A percentile compares a stretch with the other conserved stretches of the same genome.
phyloP scores from a whole-genome alignment of 1,140 invertebrate species.

The Tetramorium parvispinum region DNA sequence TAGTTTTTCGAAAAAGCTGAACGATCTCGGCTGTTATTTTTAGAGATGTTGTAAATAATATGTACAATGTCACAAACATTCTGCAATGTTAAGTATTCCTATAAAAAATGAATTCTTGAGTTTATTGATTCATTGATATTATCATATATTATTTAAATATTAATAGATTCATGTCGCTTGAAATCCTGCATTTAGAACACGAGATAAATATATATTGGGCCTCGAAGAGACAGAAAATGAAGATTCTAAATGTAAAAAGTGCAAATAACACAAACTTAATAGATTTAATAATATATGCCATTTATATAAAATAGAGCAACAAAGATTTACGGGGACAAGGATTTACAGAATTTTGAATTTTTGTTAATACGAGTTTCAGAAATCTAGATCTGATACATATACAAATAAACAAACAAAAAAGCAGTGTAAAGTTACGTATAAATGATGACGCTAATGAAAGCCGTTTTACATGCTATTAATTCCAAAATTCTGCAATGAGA shows the following conservation, averaged over 20 bases:
- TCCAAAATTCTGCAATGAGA: background rate
- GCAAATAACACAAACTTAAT: too few relatives aligned
- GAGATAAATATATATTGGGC: too few relatives aligned
- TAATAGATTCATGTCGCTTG: too few relatives aligned
- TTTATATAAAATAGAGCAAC: background rate
- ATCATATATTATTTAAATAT: background rate
- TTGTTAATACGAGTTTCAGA: background rate
- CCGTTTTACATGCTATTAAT: background rate
- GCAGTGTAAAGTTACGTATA: background rate
- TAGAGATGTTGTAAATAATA: constrained; percentile 9
- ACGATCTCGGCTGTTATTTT: background rate
- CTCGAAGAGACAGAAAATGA: too few relatives aligned
- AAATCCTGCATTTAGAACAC: too few relatives aligned
- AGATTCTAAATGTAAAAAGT: too few relatives aligned
- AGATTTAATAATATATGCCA: background rate
- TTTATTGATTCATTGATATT: constrained; percentile 15
- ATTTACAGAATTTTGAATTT: background rate
- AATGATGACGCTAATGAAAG: background rate
- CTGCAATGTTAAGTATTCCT: background rate
- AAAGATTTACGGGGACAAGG: background rate
- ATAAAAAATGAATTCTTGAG: background rate
- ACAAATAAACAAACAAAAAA: background rate
- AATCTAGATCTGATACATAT: too few relatives aligned
- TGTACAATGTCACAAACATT: background rate
- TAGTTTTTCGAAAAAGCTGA: background rate